Evolutionary conservation across 2,113 vertebrate species (phyloP).

Genomic region (Apus apus): DNA sequence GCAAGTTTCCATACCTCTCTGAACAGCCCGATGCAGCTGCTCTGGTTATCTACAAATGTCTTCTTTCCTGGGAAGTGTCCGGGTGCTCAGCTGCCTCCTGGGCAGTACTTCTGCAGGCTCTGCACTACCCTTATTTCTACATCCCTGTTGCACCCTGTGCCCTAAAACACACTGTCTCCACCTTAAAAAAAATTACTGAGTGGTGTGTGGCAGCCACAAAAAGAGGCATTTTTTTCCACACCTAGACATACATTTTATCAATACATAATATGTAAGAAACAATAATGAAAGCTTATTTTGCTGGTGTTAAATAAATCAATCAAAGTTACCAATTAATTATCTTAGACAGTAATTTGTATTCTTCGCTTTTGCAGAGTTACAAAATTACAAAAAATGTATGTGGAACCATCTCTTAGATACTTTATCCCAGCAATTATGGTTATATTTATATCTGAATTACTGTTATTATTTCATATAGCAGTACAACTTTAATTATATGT

Average conservation of each 20-base stretch:
- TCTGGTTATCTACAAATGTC: background rate
- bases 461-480: constrained; percentile 45
- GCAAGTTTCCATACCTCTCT: background rate
- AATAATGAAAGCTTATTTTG: background rate
- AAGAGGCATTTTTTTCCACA: background rate
- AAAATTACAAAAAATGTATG: background rate
- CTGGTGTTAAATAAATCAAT: background rate
- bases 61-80: background rate
- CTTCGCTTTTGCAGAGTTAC: background rate
- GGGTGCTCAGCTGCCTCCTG: background rate
- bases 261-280: background rate
- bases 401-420: background rate
- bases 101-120: background rate
- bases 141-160: background rate
- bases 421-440: constrained; percentile 17
- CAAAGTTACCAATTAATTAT: background rate
- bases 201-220: background rate
- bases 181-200: background rate
- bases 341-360: background rate
- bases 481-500: constrained; percentile 12
- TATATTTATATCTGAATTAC: constrained; percentile 25
- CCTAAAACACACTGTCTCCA: background rate
- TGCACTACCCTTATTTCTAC: background rate
- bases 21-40: background rate
- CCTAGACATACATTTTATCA: background rate